These are phyloP conservation scores for Melinaea menophilus DNA, from an alignment of 2,888 invertebrate genomes.

Conservation along the genomic window DNA sequence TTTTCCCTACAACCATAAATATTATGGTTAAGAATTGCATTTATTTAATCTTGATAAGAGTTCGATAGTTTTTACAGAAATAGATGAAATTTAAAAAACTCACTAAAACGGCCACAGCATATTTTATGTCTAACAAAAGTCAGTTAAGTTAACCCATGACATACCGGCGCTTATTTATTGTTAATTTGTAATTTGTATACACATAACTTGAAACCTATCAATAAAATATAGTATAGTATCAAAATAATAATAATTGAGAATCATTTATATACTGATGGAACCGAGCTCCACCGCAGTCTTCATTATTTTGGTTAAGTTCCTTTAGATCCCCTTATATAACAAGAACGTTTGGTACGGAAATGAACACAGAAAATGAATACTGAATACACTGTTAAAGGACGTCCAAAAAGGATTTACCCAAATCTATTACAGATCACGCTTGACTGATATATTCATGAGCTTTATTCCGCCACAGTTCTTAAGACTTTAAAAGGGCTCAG, in stretches of 20 bases:
- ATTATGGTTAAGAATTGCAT: no score
- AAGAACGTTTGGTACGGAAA: background rate
- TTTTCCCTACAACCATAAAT: no score
- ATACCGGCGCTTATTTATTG: no score
- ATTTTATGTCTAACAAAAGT: no score
- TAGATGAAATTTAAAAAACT: no score
- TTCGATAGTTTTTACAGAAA: no score
- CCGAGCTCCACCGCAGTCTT: background rate
- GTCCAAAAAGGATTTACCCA: constrained; percentile 6
- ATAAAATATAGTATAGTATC: background rate
- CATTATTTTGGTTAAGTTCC: background rate
- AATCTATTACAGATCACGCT: constrained; percentile 3
- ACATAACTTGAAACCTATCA: background rate
- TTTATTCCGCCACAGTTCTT: background rate
- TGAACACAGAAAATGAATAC: background rate
- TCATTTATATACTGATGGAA: background rate
- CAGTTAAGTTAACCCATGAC: no score
- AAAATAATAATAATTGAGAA: background rate
- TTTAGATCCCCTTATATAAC: constrained; percentile 5
- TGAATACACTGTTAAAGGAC: background rate
- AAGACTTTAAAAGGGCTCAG: background rate
- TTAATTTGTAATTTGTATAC: no score
- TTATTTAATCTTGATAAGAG: no score
- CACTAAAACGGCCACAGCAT: no score
- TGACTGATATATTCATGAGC: background rate